A percentile compares a stretch with the other conserved stretches of the same genome.
phyloP scores from a whole-genome alignment of 2,888 invertebrate species.

The Dorcus hopei region DNA sequence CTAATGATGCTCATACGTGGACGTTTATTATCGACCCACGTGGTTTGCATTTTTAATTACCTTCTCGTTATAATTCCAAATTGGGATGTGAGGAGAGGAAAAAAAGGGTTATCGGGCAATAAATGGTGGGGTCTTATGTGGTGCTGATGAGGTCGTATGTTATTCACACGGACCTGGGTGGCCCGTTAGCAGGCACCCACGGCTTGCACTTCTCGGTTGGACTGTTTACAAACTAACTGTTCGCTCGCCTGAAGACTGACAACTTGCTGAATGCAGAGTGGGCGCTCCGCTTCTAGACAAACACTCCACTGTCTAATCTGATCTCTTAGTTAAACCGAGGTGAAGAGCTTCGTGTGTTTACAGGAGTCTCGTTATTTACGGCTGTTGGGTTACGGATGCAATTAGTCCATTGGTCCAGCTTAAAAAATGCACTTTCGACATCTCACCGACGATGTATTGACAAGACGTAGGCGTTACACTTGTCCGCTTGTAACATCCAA shows the following conservation, averaged over 20 bases:
- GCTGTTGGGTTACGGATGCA: constrained; percentile 6
- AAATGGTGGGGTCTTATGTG: constrained; percentile 16
- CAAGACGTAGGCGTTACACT: too few relatives aligned
- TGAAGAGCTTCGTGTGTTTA: constrained; percentile 14
- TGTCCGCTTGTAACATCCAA: too few relatives aligned
- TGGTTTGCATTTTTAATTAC: constrained; percentile 19
- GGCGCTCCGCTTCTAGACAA: constrained; percentile 29
- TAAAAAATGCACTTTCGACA: not conserved
- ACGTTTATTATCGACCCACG: constrained; percentile 14
- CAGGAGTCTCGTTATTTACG: constrained; percentile 3
- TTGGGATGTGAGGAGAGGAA: constrained; percentile 3
- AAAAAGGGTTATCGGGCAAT: constrained; percentile 11
- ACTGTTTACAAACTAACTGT: constrained; percentile 27
- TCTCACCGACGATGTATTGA: too few relatives aligned
- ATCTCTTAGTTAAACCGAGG: constrained; percentile 28
- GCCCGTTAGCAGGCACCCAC: constrained; percentile 21
- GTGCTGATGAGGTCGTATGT: constrained; percentile 20
- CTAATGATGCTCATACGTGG: constrained; percentile 12
- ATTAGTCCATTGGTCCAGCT: constrained; percentile 5
- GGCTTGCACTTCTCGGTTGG: constrained; percentile 19
- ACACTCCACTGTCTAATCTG: constrained; percentile 33
- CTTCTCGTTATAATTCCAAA: constrained; percentile 17
- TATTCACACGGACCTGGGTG: constrained; percentile 23
- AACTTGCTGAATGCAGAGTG: constrained; percentile 28
- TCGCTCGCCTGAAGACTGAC: constrained; percentile 22